Conservation (phyloP, 53 echinoderm and acorn worm genomes). For the Paelopatides confundens region DNA sequence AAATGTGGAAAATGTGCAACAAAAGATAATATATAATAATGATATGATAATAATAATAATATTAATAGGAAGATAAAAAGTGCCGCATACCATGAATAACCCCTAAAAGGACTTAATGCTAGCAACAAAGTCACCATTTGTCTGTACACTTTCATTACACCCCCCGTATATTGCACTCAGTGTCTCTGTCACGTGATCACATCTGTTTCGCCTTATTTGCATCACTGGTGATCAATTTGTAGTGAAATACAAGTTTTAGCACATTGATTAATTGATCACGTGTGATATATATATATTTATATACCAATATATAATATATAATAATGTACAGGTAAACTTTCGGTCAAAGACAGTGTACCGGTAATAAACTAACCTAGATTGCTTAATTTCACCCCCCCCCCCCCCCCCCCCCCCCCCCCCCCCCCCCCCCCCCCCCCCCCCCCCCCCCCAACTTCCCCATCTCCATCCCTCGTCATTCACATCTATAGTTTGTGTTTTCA, state of each 20-base stretch:
- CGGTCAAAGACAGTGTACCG: no score
- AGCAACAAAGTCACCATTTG: neutral
- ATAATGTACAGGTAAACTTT: no score
- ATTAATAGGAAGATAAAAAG: slow-evolving; percentile 45
- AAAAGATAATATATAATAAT: slow-evolving; percentile 23
- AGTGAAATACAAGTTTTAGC: no score
- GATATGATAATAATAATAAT: slow-evolving; percentile 14
- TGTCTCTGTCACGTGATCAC: no score
- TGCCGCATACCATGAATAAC: slow-evolving; percentile 26
- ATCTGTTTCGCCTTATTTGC: no score
- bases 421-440: neutral
- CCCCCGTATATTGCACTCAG: neutral
- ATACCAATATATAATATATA: no score
- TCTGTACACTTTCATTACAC: neutral
- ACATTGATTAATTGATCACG: no score
- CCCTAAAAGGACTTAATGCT: neutral
- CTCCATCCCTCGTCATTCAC: neutral
- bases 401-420: neutral
- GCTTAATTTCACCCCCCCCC: neutral
- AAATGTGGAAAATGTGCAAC: slow-evolving; percentile 59
- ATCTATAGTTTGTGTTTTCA: neutral
- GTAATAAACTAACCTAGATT: no score
- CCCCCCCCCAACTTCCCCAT: no score
- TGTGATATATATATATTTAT: no score
- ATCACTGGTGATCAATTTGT: no score